Evolutionary conservation across 2,113 vertebrate genomes (phyloP), one percentile per base, ranked within the genome.

Genomic region (Nannobrachium achirus): DNA sequence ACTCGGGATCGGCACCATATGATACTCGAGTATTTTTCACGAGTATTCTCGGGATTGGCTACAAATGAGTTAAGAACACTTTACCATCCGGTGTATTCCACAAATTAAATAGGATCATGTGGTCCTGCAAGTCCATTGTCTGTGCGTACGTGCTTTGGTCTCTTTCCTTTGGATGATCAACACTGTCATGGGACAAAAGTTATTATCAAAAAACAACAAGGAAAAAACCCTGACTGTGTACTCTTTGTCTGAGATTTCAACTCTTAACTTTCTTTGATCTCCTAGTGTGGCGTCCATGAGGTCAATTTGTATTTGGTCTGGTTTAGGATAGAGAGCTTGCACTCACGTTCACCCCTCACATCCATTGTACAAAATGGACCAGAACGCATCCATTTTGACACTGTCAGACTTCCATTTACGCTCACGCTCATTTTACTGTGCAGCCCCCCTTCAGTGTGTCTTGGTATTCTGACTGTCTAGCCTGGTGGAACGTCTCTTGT

Each of bases 231-330:
- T 40, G 8, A 33, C 45, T 20, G 58, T 70, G 38, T 71, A 40
- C 69, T 13, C 74, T 80, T 63, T 53, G 66, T 85, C 71, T 74
- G 41, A 63, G 62, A 56, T 58, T 48, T 60, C 2, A 57, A 19
- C 60, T 52, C 25, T n/a, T 50, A 58, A 46, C 41, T 15, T 33
- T 13, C 63, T 83, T 63, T 75, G 52, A 79, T 83, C 61, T 75
- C 14, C 38, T 49, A 20, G 66, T 6, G 60, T 50, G 46, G 70
- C 58, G 65, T 76, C 14, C 20, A 13, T 33, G 18, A 41, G 56
- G 58, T 64, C 64, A 38, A 38, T 67, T 60, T 63, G 50, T 83
- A 63, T 73, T 82, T 66, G 71, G 62, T 82, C 71, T 75, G 15
- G 33, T 70, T 68, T 9, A 25, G 61, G n/a, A 50, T 60, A 38